phyloP scores from a whole-genome alignment of 2,888 invertebrate species.

The Cheiracanthium punctorium region DNA sequence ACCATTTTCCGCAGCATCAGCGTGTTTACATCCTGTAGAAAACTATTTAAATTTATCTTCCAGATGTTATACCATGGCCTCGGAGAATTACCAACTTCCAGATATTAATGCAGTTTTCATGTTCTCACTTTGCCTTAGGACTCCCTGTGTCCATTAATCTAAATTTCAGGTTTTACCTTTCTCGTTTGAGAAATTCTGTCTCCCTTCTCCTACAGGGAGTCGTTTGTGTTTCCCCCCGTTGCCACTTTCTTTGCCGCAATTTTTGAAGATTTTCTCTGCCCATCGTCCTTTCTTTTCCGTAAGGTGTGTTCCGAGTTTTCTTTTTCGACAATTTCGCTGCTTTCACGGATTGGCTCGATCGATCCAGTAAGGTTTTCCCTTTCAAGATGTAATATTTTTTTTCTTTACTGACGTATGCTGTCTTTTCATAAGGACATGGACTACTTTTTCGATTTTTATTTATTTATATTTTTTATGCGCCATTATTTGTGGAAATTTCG shows the following conservation, averaged over 20 bases:
- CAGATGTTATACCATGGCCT: constrained; percentile 15
- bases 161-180: constrained; percentile 39
- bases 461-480: background rate
- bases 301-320: background rate
- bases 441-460: background rate
- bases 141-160: constrained; percentile 52
- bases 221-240: constrained; percentile 17
- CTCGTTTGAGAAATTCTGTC: constrained; percentile 14
- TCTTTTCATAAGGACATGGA: background rate
- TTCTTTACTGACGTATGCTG: background rate
- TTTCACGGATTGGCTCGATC: background rate
- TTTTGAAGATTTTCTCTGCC: background rate
- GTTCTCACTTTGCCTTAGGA: constrained; percentile 34
- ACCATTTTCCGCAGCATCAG: no score
- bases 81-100: constrained; percentile 21
- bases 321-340: background rate
- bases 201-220: background rate
- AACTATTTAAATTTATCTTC: constrained; percentile 26
- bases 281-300: background rate
- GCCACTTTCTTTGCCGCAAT: constrained; percentile 11
- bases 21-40: no score
- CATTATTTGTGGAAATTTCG: background rate
- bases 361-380: background rate
- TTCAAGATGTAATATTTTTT: background rate
- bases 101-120: constrained; percentile 58